Evolutionary conservation across 2,888 invertebrate species (phyloP).

Genomic region (Axea sp.): DNA sequence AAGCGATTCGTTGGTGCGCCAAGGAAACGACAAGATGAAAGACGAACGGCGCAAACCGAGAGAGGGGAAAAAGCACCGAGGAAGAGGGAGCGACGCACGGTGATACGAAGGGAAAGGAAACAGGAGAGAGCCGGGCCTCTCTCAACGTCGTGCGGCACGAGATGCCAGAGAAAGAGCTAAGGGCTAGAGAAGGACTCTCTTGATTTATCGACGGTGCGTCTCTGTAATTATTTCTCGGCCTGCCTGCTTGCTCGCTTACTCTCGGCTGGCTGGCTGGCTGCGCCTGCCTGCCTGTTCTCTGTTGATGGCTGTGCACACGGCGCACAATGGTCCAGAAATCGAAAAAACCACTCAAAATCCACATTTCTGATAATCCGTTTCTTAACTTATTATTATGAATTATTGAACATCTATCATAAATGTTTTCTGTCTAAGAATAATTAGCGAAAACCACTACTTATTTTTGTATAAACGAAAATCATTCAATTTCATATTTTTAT

Average conservation of each 20-base stretch:
- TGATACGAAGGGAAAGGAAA: constrained; percentile 22
- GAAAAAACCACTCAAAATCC: too few species aligned
- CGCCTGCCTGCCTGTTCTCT: constrained; percentile 24
- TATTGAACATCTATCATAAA: too few species aligned
- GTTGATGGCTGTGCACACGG: constrained; percentile 45
- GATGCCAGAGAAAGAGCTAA: constrained; percentile 60
- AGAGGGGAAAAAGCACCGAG: constrained; percentile 33
- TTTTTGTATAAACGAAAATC: too few species aligned
- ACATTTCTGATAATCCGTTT: too few species aligned
- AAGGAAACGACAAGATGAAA: constrained; percentile 21
- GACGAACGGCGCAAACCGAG: constrained; percentile 41
- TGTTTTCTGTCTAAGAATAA: too few species aligned
- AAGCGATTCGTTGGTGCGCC: constrained; percentile 28
- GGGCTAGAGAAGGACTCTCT: constrained; percentile 70
- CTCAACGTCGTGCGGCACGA: constrained; percentile 56
- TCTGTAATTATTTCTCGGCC: constrained; percentile 77
- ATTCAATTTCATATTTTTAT: too few species aligned
- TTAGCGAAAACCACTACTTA: too few species aligned
- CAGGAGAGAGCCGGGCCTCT: constrained; percentile 25
- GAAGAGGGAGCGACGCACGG: neutral
- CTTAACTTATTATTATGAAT: too few species aligned
- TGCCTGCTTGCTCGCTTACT: constrained; percentile 63
- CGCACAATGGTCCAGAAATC: too few species aligned
- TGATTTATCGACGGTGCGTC: constrained; percentile 78
- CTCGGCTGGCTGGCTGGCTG: constrained; percentile 27